A percentile compares a stretch with the other conserved stretches of the same genome.
Evolutionary conservation across 1,140 invertebrate genomes (phyloP).

Genomic region (Trichogramma pretiosum): DNA sequence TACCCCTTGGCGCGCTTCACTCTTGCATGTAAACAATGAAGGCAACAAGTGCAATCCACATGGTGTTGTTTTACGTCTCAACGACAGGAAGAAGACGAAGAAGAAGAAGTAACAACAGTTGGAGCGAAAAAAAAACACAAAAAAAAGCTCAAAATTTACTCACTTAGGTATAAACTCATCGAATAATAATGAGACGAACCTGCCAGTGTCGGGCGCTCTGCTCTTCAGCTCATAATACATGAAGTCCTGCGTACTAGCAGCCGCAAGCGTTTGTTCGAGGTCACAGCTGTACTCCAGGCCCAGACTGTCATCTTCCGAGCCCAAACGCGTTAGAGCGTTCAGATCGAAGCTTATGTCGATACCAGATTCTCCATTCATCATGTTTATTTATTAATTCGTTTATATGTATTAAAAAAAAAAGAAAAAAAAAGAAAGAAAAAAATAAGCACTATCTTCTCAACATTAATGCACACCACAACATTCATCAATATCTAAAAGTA

Average conservation of each 20-base stretch:
- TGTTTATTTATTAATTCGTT: too few relatives aligned
- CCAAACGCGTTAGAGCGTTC: constrained; percentile 45
- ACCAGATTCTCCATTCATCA: too few relatives aligned
- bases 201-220: constrained; percentile 53
- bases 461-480: too few relatives aligned
- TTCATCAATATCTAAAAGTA: too few relatives aligned
- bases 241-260: constrained; percentile 47
- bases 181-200: constrained; percentile 41
- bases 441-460: too few relatives aligned
- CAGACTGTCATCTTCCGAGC: constrained; percentile 49
- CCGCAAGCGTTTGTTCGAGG: constrained; percentile 32
- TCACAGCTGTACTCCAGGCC: constrained; percentile 32
- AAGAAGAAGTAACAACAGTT: constrained; percentile 8
- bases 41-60: too few relatives aligned
- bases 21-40: too few relatives aligned
- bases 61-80: background rate
- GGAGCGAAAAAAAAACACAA: background rate
- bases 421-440: too few relatives aligned
- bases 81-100: constrained; percentile 9
- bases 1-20: too few relatives aligned
- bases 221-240: constrained; percentile 61
- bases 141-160: too few relatives aligned
- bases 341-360: constrained; percentile 66
- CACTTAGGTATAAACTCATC: too few relatives aligned
- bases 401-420: too few relatives aligned